Percentiles rank a stretch among this genome's conserved stretches.
phyloP scores from a whole-genome alignment of 2,113 vertebrate genomes.

The Physeter macrocephalus region DNA sequence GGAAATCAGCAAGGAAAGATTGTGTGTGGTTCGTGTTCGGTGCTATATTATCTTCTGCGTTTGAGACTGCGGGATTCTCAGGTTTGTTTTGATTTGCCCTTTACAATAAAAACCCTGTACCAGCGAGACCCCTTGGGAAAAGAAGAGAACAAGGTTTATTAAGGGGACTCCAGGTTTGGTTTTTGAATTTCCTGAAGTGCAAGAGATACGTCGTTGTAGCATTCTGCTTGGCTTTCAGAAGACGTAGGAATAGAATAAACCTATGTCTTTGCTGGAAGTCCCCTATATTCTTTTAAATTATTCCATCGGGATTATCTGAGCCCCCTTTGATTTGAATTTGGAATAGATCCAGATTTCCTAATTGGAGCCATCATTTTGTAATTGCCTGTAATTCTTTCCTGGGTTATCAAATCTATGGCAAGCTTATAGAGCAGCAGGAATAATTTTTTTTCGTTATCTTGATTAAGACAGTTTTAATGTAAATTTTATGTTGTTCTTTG shows the following conservation, averaged over 20 bases:
- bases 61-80: constrained; percentile 7
- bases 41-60: constrained; percentile 39
- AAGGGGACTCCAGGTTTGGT: constrained; percentile 17
- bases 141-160: constrained; percentile 8
- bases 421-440: constrained; percentile 27
- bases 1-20: background rate
- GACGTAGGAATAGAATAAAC: background rate
- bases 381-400: constrained; percentile 62
- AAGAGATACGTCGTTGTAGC: background rate
- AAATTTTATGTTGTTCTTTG: constrained; percentile 46
- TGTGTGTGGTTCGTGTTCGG: background rate
- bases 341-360: constrained; percentile 63
- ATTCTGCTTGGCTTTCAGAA: constrained; percentile 29
- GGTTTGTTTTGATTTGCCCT: constrained; percentile 36
- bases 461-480: constrained; percentile 56
- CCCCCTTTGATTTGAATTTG: constrained; percentile 65
- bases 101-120: constrained; percentile 20
- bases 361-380: constrained; percentile 68
- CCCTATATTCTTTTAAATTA: constrained; percentile 48
- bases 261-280: constrained; percentile 32
- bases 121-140: constrained; percentile 13
- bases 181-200: constrained; percentile 46
- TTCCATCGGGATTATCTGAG: constrained; percentile 20
- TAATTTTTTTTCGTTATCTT: constrained; percentile 44
- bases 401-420: constrained; percentile 54